Percentiles rank a stretch among this genome's conserved stretches.
Evolutionary conservation across 2,888 invertebrate genomes (phyloP).

Genomic region (Caenorhabditis doughertyi): DNA sequence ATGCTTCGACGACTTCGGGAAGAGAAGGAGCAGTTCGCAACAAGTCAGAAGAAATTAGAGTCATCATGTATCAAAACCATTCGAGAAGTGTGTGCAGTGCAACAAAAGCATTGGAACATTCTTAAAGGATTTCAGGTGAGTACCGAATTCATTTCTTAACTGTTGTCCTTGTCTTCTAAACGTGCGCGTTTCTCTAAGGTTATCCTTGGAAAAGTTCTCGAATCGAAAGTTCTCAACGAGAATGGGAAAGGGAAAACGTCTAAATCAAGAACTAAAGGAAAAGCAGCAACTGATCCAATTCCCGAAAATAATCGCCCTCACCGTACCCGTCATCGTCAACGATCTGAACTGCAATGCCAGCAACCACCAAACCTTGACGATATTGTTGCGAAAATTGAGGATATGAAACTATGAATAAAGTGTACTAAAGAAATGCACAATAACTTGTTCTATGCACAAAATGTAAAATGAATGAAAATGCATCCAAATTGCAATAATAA

Average conservation of each 20-base stretch:
- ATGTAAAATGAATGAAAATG: not conserved
- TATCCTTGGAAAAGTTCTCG: slow-evolving; percentile 42
- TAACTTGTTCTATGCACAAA: not conserved
- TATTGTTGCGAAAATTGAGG: slow-evolving; percentile 17
- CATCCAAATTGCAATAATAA: not conserved
- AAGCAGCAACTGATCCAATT: slow-evolving; percentile 26
- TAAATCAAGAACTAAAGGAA: not conserved
- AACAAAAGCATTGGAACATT: slow-evolving; percentile 60
- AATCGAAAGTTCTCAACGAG: slow-evolving; percentile 36
- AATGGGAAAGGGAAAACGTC: slow-evolving; percentile 29
- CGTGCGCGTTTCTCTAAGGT: slow-evolving; percentile 32
- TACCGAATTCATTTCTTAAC: not conserved
- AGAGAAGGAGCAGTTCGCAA: slow-evolving; percentile 51
- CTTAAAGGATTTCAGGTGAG: slow-evolving; percentile 68
- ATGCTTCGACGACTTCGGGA: slow-evolving; percentile 44
- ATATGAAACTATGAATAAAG: slow-evolving; percentile 28
- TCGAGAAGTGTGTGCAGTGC: slow-evolving; percentile 47
- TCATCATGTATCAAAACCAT: slow-evolving; percentile 32
- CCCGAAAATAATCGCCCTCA: not conserved
- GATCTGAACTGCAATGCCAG: not conserved
- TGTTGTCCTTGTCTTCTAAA: slow-evolving; percentile 25
- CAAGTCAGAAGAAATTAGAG: slow-evolving; percentile 5
- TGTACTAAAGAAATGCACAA: not conserved
- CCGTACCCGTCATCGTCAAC: slow-evolving; percentile 8
- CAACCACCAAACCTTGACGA: not conserved